A percentile compares a stretch with the other conserved stretches of the same genome.
Evolutionary conservation across 2,888 invertebrate genomes (phyloP).

Genomic region (Exocentrus adspersus): DNA sequence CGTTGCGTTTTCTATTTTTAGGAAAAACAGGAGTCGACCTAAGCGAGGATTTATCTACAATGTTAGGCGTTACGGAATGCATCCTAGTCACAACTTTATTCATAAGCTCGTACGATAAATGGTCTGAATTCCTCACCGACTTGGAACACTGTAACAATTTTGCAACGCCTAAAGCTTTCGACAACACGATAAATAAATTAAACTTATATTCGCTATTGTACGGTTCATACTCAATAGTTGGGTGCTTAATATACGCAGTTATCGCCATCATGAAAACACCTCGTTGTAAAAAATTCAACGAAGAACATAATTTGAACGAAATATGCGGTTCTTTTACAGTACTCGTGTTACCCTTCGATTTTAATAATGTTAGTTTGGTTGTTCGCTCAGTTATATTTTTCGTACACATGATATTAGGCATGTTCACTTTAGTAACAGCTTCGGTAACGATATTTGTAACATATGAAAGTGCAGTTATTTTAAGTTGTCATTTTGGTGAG

Average conservation of each 20-base stretch:
- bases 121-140: slow-evolving; percentile 10
- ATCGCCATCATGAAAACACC: not conserved
- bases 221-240: not conserved
- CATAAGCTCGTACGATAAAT: not conserved
- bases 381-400: slow-evolving; percentile 24
- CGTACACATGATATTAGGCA: slow-evolving; percentile 8
- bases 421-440: slow-evolving; percentile 1
- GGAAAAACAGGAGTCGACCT: not conserved
- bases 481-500: slow-evolving; percentile 28
- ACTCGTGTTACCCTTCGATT: not conserved
- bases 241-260: not conserved
- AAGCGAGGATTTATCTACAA: slow-evolving; percentile 10
- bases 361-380: slow-evolving; percentile 10
- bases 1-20: not conserved
- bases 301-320: not conserved
- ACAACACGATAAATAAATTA: not conserved
- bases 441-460: slow-evolving; percentile 27
- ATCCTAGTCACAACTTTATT: not conserved
- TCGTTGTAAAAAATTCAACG: not conserved
- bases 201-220: not conserved
- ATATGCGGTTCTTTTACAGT: not conserved
- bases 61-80: not conserved
- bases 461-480: slow-evolving; percentile 31
- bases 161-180: slow-evolving; percentile 3
- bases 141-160: slow-evolving; percentile 1